These are phyloP conservation scores for human DNA, from an alignment of 2,113 vertebrate species.

Conservation along the genomic window GRCh38 chr13:24868501-24869000, in stretches of 20 bases:
- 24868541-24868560: background rate
- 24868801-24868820: background rate
- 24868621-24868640: slow-evolving; percentile 73
- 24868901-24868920: background rate
- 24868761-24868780: background rate
- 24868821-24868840: background rate
- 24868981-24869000: background rate
- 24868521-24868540: slow-evolving; percentile 6
- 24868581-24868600: slow-evolving; percentile 82
- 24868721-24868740: background rate
- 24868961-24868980: slow-evolving; percentile 9
- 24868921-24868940: no score
- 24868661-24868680: slow-evolving; percentile 83
- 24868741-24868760: background rate
- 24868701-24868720: slow-evolving; percentile 91
- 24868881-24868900: background rate
- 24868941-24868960: background rate
- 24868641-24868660: slow-evolving; percentile 83
- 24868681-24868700: slow-evolving; percentile 90
- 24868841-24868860: background rate
- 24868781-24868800: background rate
- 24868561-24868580: slow-evolving; percentile 56
- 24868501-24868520: background rate
- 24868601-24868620: slow-evolving; percentile 75
- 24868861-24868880: background rate